Percentiles rank a stretch among this genome's conserved stretches.
These are phyloP conservation scores for Drosophila nr. fundita DNA, from an alignment of 2,888 invertebrate species.

Conservation along the genomic window DNA sequence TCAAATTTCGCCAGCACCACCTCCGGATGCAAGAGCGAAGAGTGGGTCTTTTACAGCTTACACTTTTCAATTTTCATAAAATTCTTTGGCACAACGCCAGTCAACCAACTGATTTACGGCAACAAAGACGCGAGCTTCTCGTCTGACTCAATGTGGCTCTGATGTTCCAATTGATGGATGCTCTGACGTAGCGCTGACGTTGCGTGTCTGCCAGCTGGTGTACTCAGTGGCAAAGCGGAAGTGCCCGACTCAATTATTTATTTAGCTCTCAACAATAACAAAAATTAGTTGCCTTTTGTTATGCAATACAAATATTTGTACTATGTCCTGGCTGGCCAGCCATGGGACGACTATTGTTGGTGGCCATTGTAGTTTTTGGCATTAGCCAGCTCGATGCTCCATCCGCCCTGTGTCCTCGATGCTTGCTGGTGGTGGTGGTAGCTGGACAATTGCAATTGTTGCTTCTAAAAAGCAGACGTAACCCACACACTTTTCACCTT, in stretches of 20 bases:
- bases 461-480: constrained; percentile 44
- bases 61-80: constrained; percentile 77
- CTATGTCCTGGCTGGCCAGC: constrained; percentile 36
- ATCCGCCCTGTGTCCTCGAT: not conserved
- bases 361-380: constrained; percentile 55
- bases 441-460: constrained; percentile 77
- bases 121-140: constrained; percentile 42
- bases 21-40: not conserved
- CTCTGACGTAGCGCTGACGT: constrained; percentile 59
- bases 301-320: constrained; percentile 67
- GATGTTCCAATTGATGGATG: constrained; percentile 71
- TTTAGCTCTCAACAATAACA: constrained; percentile 55
- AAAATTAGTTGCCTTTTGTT: constrained; percentile 75
- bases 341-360: constrained; percentile 51
- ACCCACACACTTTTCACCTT: constrained; percentile 3
- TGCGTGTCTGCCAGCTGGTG: constrained; percentile 9
- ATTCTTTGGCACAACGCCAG: constrained; percentile 70
- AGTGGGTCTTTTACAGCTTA: constrained; percentile 47
- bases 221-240: constrained; percentile 59
- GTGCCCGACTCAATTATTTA: constrained; percentile 77
- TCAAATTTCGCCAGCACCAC: constrained; percentile 47
- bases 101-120: constrained; percentile 77
- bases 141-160: constrained; percentile 65
- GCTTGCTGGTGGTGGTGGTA: not conserved
- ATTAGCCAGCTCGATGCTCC: constrained; percentile 49